Percentiles rank a stretch among this genome's conserved stretches.
phyloP scores from a whole-genome alignment of 2,888 invertebrate genomes.

The Cataglyphis altisquamis region DNA sequence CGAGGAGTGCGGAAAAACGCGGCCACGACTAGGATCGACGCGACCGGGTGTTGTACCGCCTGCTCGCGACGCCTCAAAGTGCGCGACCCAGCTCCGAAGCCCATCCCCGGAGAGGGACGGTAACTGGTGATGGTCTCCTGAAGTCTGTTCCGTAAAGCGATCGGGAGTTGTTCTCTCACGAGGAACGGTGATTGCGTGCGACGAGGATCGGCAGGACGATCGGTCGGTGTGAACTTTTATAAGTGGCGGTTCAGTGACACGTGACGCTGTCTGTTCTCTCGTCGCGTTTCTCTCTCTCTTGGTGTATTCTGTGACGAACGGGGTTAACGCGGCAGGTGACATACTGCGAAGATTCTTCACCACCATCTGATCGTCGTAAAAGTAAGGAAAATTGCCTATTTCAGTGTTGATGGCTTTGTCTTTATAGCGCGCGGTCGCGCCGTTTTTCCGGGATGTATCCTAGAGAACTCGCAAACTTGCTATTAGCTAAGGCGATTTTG shows the following conservation, averaged over 20 bases:
- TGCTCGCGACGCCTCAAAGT: slow-evolving; percentile 20
- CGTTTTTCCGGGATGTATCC: not conserved
- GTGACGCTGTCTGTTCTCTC: slow-evolving; percentile 62
- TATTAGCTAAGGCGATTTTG: not conserved
- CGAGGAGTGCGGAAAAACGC: slow-evolving; percentile 41
- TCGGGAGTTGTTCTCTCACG: not conserved
- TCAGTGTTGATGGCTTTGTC: not conserved
- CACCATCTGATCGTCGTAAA: slow-evolving; percentile 29
- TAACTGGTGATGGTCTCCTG: not conserved
- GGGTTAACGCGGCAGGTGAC: slow-evolving; percentile 4
- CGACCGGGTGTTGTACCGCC: slow-evolving; percentile 7
- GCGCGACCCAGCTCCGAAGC: not conserved
- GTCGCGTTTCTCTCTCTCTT: slow-evolving; percentile 23
- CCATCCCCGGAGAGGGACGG: not conserved
- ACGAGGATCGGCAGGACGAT: slow-evolving; percentile 13
- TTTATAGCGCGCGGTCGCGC: not conserved
- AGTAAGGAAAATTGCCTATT: slow-evolving; percentile 35
- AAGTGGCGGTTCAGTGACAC: slow-evolving; percentile 67
- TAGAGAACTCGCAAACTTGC: not conserved
- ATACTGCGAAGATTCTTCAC: not conserved
- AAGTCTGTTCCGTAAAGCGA: not conserved
- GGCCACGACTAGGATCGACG: slow-evolving; percentile 15
- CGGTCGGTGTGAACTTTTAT: slow-evolving; percentile 24
- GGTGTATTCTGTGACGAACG: slow-evolving; percentile 42
- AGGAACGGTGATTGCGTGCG: slow-evolving; percentile 32